A percentile compares a stretch with the other conserved stretches of the same genome.
Conservation (phyloP, 2,113 vertebrate species). For the Axis porcinus region DNA sequence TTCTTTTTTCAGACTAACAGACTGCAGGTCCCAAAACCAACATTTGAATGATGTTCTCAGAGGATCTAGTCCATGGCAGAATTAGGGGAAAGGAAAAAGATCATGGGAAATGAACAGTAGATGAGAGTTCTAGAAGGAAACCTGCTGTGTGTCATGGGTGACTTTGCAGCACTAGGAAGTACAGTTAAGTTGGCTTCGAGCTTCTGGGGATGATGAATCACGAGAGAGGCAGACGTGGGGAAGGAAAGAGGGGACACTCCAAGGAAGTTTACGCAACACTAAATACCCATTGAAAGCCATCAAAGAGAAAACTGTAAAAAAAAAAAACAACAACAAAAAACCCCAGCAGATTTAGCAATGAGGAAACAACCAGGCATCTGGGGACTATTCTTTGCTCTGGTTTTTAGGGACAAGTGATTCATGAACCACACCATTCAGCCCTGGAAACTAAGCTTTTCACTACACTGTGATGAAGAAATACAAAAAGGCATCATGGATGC, state of each 20-base stretch:
- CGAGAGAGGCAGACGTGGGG: rapidly evolving
- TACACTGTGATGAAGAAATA: neutral
- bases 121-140: neutral
- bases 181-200: rapidly evolving
- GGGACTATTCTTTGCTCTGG: neutral
- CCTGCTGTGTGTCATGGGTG: rapidly evolving
- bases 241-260: neutral
- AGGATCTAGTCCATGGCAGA: rapidly evolving
- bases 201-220: too few species aligned
- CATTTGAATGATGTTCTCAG: rapidly evolving
- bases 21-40: too few species aligned
- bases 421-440: neutral
- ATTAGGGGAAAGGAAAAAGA: neutral
- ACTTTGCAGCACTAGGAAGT: neutral
- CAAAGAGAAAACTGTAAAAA: neutral
- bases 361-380: neutral
- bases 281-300: rapidly evolving
- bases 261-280: neutral
- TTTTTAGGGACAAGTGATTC: neutral
- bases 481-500: rapidly evolving
- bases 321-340: neutral
- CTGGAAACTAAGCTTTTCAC: neutral
- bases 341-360: neutral
- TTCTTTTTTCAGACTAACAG: rapidly evolving
- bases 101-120: neutral